Evolutionary conservation across 2,888 invertebrate species (phyloP).

Genomic region (Meliscaeva auricollis): DNA sequence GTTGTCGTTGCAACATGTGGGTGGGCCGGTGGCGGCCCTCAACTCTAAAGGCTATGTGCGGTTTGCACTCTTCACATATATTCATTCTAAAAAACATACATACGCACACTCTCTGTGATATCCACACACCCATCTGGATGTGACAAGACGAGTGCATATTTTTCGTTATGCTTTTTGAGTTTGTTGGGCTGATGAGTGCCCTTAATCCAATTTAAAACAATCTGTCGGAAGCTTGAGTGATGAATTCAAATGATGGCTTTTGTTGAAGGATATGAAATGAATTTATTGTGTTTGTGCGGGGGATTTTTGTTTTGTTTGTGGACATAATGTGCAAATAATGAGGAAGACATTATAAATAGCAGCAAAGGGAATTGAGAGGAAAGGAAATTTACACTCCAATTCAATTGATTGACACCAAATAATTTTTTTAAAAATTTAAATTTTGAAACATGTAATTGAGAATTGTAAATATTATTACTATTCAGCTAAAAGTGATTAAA

Average conservation of each 20-base stretch:
- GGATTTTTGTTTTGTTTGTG: neutral
- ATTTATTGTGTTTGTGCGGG: constrained; percentile 12
- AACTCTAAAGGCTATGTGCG: constrained; percentile 36
- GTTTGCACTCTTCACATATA: constrained; percentile 33
- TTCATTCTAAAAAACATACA: neutral
- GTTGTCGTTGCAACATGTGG: constrained; percentile 65
- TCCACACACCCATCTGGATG: constrained; percentile 26
- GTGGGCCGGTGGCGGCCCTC: constrained; percentile 50
- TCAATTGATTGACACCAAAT: neutral
- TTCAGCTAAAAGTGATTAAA: too few relatives aligned
- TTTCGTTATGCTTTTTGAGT: constrained; percentile 65
- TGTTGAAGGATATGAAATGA: constrained; percentile 36
- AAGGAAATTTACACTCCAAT: neutral
- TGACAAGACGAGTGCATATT: constrained; percentile 44
- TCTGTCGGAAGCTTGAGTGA: constrained; percentile 70
- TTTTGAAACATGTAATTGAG: too few relatives aligned
- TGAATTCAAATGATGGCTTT: constrained; percentile 56
- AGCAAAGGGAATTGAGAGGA: neutral
- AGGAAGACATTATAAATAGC: constrained; percentile 16
- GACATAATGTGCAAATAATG: constrained; percentile 25
- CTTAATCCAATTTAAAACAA: constrained; percentile 72
- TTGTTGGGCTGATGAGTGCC: constrained; percentile 48
- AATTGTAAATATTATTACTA: too few relatives aligned
- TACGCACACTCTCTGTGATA: constrained; percentile 1
- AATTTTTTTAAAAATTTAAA: too few relatives aligned